A percentile compares a stretch with the other conserved stretches of the same genome.
Conservation (phyloP, 2,113 vertebrate species). For the Melanocharis versteri region DNA sequence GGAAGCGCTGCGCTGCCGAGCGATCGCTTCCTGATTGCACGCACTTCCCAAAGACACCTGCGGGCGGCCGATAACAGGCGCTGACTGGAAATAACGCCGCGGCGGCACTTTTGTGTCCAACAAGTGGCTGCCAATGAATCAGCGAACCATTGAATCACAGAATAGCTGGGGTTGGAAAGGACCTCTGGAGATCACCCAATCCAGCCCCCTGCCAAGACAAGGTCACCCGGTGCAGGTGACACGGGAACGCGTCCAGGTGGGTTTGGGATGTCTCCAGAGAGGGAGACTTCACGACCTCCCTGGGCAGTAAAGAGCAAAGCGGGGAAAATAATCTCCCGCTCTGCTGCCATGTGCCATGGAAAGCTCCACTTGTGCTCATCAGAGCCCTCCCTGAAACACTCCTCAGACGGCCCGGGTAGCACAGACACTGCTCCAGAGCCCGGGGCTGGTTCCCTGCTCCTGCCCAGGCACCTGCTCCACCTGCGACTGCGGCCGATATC, state of each 20-base stretch:
- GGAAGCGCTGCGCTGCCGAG: not conserved
- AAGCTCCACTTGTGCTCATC: no score
- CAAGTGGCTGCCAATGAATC: not conserved
- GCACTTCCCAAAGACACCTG: not conserved
- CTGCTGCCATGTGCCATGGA: accelerated
- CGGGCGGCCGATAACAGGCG: not conserved
- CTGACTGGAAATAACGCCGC: not conserved
- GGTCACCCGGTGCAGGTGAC: not conserved
- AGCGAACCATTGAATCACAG: not conserved
- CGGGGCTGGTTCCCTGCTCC: not conserved
- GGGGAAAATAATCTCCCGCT: accelerated
- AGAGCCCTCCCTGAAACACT: not conserved
- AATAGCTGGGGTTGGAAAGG: not conserved
- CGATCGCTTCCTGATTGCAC: not conserved
- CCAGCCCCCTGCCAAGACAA: not conserved
- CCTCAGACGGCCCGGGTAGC: accelerated
- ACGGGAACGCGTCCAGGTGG: not conserved
- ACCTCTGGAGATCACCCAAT: not conserved
- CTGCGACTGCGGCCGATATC: no score
- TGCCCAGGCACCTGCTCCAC: not conserved
- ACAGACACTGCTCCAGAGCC: not conserved
- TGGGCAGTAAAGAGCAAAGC: accelerated
- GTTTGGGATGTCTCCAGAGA: not conserved
- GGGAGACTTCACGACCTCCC: not conserved
- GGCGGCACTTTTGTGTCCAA: not conserved